A percentile compares a stretch with the other conserved stretches of the same genome.
Evolutionary conservation across 2,797 vertebrate species (phyloP).

Genomic region (Labroides dimidiatus): DNA sequence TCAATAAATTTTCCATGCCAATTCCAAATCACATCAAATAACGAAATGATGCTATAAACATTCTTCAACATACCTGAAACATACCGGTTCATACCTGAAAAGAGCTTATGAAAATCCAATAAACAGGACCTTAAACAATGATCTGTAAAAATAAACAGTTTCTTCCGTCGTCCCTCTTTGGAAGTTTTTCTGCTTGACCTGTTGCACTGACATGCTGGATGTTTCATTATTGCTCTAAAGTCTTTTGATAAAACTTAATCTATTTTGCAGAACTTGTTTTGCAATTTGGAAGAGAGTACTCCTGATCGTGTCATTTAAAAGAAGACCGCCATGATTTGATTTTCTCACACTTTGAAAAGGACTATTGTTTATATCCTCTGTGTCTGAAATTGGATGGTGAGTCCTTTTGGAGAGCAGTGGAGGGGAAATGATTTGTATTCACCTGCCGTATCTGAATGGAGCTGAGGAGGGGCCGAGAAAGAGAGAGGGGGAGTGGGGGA

Average conservation of each 20-base stretch:
- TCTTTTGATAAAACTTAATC: constrained; percentile 1
- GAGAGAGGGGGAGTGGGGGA: constrained; percentile 32
- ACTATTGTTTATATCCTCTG: constrained; percentile 79
- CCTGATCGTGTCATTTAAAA: constrained; percentile 49
- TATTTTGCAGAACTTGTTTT: constrained; percentile 21
- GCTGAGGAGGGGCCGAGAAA: constrained; percentile 69
- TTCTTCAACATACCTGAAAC: too few relatives aligned
- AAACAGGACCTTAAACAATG: neutral
- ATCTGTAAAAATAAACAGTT: too few relatives aligned
- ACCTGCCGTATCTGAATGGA: constrained; percentile 84
- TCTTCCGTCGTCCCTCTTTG: neutral
- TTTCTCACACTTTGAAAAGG: constrained; percentile 84
- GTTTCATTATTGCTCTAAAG: neutral
- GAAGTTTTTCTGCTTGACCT: neutral
- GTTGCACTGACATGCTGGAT: neutral
- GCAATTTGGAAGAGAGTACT: constrained; percentile 51
- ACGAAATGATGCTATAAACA: too few relatives aligned
- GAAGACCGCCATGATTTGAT: constrained; percentile 75
- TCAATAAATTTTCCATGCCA: too few relatives aligned
- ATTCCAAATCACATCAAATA: too few relatives aligned
- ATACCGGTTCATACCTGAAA: too few relatives aligned
- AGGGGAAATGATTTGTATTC: constrained; percentile 87
- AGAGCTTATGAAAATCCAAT: neutral
- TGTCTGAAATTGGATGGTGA: constrained; percentile 80
- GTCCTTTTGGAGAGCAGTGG: constrained; percentile 78